Conservation (phyloP, 2,888 invertebrate species). For the Eledona agricola region DNA sequence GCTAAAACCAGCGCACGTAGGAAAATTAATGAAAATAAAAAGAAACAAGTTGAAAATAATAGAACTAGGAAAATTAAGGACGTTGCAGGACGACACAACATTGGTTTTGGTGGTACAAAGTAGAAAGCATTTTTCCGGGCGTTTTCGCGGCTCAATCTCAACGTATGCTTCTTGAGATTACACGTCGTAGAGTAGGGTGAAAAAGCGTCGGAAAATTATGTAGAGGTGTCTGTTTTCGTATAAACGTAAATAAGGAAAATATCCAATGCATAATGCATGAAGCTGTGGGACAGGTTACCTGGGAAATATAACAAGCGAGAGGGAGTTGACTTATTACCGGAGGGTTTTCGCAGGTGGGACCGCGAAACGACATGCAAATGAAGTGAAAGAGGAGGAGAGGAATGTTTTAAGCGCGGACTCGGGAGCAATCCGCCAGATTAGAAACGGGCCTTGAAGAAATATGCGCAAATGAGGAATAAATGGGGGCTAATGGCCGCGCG, state of each 20-base stretch:
- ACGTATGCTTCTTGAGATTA: constrained; percentile 38
- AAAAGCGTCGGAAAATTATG: constrained; percentile 57
- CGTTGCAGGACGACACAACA: too few species aligned
- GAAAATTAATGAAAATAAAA: too few species aligned
- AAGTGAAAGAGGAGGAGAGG: constrained; percentile 41
- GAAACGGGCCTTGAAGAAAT: constrained; percentile 47
- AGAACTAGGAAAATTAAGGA: too few species aligned
- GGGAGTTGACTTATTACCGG: constrained; percentile 54
- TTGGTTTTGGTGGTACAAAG: too few species aligned
- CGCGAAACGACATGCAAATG: constrained; percentile 55
- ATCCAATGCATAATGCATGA: constrained; percentile 63
- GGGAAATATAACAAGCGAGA: constrained; percentile 51
- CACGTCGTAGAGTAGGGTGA: constrained; percentile 43
- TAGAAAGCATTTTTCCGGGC: too few species aligned
- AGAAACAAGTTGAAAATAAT: too few species aligned
- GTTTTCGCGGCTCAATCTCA: too few species aligned
- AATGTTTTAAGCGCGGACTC: constrained; percentile 38
- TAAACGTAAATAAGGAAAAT: constrained; percentile 62
- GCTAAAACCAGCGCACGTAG: too few species aligned
- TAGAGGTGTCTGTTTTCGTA: constrained; percentile 58
- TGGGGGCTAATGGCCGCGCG: constrained; percentile 50
- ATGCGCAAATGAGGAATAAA: constrained; percentile 53
- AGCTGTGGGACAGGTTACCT: constrained; percentile 55
- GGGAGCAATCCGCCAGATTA: constrained; percentile 47
- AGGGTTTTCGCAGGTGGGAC: constrained; percentile 40